These are phyloP conservation scores for Trichacis sp. DNA, from an alignment of 2,888 invertebrate species.

Conservation along the genomic window DNA sequence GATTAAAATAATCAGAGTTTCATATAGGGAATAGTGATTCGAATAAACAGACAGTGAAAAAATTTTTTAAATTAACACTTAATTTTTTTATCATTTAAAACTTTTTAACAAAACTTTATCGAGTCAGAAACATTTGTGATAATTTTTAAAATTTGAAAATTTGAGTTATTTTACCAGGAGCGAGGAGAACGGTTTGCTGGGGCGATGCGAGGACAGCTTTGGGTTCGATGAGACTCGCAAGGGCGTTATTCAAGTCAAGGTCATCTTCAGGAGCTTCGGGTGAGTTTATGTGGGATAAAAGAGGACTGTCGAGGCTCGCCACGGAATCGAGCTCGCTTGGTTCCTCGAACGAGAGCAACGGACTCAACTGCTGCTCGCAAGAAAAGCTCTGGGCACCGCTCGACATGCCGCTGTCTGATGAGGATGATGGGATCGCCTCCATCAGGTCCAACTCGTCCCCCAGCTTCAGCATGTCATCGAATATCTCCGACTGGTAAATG, in stretches of 20 bases:
- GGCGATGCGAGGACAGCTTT: no score
- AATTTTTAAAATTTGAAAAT: no score
- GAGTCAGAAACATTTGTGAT: no score
- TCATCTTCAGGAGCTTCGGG: conserved; percentile 43
- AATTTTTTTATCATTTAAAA: no score
- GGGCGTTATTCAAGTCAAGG: conserved; percentile 54
- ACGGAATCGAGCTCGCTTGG: conserved; percentile 55
- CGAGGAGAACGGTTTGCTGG: no score
- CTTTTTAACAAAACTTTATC: no score
- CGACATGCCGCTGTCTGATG: conserved; percentile 80
- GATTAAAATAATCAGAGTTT: no score
- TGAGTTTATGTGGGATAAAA: conserved; percentile 49
- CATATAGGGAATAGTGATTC: no score
- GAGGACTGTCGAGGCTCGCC: conserved; percentile 51
- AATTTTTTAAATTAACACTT: no score
- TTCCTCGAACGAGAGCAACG: conserved; percentile 66
- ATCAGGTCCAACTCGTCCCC: conserved; percentile 71
- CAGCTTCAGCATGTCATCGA: conserved; percentile 74
- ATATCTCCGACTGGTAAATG: conserved; percentile 70
- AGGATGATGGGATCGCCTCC: conserved; percentile 70
- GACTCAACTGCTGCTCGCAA: conserved; percentile 74
- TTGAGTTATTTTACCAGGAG: background rate
- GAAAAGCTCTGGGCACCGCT: conserved; percentile 70
- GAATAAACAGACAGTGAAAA: no score
- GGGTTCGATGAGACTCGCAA: conserved; percentile 53